Evolutionary conservation across 1,140 invertebrate species (phyloP).

Genomic region (Drosophila arizonae): DNA sequence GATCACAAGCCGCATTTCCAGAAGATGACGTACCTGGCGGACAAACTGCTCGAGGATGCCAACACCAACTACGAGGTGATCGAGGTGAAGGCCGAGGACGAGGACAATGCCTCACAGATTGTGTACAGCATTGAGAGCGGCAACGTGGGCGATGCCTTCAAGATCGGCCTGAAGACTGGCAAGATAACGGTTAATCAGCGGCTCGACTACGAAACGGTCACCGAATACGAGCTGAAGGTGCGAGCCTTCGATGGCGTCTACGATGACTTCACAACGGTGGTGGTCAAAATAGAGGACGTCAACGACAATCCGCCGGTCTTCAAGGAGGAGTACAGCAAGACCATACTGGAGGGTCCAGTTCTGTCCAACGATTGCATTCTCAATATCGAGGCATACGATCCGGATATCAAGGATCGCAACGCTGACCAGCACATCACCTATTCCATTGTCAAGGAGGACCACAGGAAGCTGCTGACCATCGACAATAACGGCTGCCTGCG

Average conservation of each 20-base stretch:
- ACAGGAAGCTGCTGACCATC: slow-evolving; percentile 88
- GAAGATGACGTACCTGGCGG: slow-evolving; percentile 88
- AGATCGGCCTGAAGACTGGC: slow-evolving; percentile 90
- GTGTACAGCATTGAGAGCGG: slow-evolving; percentile 91
- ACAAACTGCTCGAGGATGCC: slow-evolving; percentile 91
- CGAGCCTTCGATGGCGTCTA: slow-evolving; percentile 90
- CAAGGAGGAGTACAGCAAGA: slow-evolving; percentile 86
- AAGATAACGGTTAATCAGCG: slow-evolving; percentile 89
- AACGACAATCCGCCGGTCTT: slow-evolving; percentile 93
- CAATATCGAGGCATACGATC: slow-evolving; percentile 90
- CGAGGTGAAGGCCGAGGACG: slow-evolving; percentile 91
- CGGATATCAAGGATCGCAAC: slow-evolving; percentile 89
- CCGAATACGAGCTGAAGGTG: slow-evolving; percentile 90
- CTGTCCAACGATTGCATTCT: slow-evolving; percentile 86
- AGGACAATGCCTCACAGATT: slow-evolving; percentile 92
- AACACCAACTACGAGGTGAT: slow-evolving; percentile 91
- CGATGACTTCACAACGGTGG: slow-evolving; percentile 89
- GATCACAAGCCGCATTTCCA: slow-evolving; percentile 94
- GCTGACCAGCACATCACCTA: slow-evolving; percentile 91
- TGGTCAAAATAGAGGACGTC: slow-evolving; percentile 91
- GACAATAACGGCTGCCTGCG: slow-evolving; percentile 89
- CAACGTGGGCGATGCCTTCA: slow-evolving; percentile 90
- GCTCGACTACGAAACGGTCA: slow-evolving; percentile 93
- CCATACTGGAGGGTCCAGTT: slow-evolving; percentile 87
- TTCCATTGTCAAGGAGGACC: slow-evolving; percentile 88